Evolutionary conservation across 37 sponge, comb jelly and placozoan species (phyloP), one percentile per base, ranked within the genome.

Genomic region (Halisarca cf. caerulea): DNA sequence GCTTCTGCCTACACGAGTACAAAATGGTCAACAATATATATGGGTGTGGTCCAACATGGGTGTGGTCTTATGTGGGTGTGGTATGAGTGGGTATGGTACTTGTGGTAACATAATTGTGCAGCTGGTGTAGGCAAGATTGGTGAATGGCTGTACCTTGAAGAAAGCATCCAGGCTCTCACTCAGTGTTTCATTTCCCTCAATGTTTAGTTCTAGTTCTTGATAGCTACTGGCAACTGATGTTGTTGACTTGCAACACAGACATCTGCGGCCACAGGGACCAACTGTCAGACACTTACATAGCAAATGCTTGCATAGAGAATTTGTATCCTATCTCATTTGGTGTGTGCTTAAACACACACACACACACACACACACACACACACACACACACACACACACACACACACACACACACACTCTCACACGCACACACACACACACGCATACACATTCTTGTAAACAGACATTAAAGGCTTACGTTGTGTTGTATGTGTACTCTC

Each of bases 401-500:
- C n/a, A n/a, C n/a, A n/a, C n/a, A n/a, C n/a, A n/a, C n/a, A n/a
- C n/a, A n/a, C n/a, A n/a, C n/a, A n/a, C n/a, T n/a, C n/a, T n/a
- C n/a, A n/a, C n/a, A n/a, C n/a, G n/a, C n/a, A n/a, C n/a, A n/a
- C n/a, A n/a, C n/a, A n/a, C n/a, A n/a, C n/a, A n/a, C n/a, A n/a
- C n/a, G n/a, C n/a, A n/a, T n/a, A n/a, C n/a, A n/a, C n/a, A n/a
- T n/a, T n/a, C n/a, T n/a, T n/a, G n/a, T n/a, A n/a, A n/a, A n/a
- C n/a, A n/a, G n/a, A n/a, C n/a, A n/a, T n/a, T n/a, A n/a, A 38
- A 0, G 14, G 14, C 88, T 82, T n/a, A 88, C 89, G 30, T 78
- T 11, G 89, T 88, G n/a, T 86, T 83, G 82, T 88, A 88, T 1
- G 55, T 25, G 59, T 77, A 88, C 8, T 30, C 51, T 30, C 89